phyloP scores from a whole-genome alignment of 2,888 invertebrate species.

The Lobophora halterata region DNA sequence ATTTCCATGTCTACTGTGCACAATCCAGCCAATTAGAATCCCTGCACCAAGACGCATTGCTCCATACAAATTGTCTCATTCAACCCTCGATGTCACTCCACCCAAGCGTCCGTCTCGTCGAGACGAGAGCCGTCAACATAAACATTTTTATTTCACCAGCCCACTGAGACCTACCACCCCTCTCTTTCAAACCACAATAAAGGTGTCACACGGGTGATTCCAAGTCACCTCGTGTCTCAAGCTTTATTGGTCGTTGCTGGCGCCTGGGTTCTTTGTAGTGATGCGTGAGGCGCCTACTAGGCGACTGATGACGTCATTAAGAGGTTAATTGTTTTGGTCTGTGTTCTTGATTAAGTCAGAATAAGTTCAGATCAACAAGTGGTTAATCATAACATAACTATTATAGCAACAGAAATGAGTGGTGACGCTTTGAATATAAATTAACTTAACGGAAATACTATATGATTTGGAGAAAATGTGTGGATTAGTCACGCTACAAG shows the following conservation, averaged over 20 bases:
- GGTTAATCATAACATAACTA: too few relatives aligned
- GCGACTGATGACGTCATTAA: conserved; percentile 41
- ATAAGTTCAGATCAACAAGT: too few relatives aligned
- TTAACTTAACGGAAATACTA: too few relatives aligned
- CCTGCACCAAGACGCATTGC: conserved; percentile 14
- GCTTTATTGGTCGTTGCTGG: conserved; percentile 12
- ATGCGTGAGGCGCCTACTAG: conserved; percentile 53
- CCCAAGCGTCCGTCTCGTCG: conserved; percentile 36
- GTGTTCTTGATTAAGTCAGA: conserved; percentile 19
- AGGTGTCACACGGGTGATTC: conserved; percentile 19
- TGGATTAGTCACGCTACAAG: too few relatives aligned
- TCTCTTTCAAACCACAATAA: conserved; percentile 8
- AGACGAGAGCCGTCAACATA: conserved; percentile 37
- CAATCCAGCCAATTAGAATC: too few relatives aligned
- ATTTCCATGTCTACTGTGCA: too few relatives aligned
- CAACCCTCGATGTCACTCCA: conserved; percentile 33
- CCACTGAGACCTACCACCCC: conserved; percentile 15
- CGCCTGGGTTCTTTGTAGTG: conserved; percentile 54
- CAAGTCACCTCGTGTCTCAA: conserved; percentile 8
- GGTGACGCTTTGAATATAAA: too few relatives aligned
- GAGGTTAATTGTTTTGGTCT: conserved; percentile 31
- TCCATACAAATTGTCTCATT: conserved; percentile 26
- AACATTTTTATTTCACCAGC: conserved; percentile 38
- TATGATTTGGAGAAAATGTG: too few relatives aligned
- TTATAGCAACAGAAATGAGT: too few relatives aligned